Evolutionary conservation across 2,888 invertebrate genomes (phyloP).

Genomic region (Flexamia atlantica): DNA sequence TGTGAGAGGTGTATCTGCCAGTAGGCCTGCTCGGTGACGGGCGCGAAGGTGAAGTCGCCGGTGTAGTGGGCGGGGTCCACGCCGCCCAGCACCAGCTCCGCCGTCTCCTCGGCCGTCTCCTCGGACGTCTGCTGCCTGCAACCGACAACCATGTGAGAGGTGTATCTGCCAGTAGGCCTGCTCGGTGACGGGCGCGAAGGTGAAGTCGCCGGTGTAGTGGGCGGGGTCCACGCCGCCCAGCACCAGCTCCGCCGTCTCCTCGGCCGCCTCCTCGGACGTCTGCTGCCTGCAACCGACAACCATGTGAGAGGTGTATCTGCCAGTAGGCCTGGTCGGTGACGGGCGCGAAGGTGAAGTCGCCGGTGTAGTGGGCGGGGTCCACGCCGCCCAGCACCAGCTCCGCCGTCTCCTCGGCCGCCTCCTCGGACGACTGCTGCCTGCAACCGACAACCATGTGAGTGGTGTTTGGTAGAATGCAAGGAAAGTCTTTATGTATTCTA

Average conservation of each 20-base stretch:
- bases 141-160: slow-evolving; percentile 85
- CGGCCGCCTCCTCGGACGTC: too few relatives aligned
- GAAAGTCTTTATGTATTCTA: too few relatives aligned
- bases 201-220: slow-evolving; percentile 92
- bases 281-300: background rate
- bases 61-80: slow-evolving; percentile 38
- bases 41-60: slow-evolving; percentile 25
- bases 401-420: background rate
- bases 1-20: slow-evolving; percentile 92
- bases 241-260: slow-evolving; percentile 79
- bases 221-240: slow-evolving; percentile 97
- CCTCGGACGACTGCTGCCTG: background rate
- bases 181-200: slow-evolving; percentile 89
- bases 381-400: slow-evolving; percentile 40
- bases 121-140: background rate
- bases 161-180: slow-evolving; percentile 96
- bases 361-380: slow-evolving; percentile 40
- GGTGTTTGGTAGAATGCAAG: too few relatives aligned
- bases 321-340: slow-evolving; percentile 26
- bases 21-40: slow-evolving; percentile 17
- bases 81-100: slow-evolving; percentile 34
- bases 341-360: slow-evolving; percentile 22
- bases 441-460: background rate
- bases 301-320: background rate
- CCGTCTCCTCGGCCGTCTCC: background rate